Percentiles rank a stretch among this genome's conserved stretches.
Evolutionary conservation across 2,888 invertebrate genomes (phyloP).

Genomic region (Tenthredo livida): DNA sequence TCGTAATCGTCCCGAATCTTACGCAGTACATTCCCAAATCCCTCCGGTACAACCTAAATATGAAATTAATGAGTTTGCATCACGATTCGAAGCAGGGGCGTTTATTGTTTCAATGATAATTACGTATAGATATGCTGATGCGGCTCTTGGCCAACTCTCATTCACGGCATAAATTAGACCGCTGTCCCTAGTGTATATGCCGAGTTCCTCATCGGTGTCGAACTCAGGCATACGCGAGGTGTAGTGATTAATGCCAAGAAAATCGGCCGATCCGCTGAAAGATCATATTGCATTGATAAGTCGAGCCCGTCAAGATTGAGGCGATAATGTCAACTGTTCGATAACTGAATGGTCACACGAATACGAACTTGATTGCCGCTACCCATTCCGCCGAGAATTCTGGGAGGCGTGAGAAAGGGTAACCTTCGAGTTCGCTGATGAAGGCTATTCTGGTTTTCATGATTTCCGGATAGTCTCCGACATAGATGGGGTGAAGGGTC

Average conservation of each 20-base stretch:
- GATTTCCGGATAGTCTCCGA: constrained; percentile 84
- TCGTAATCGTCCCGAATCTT: constrained; percentile 78
- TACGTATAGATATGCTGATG: constrained; percentile 67
- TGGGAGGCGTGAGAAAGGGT: constrained; percentile 82
- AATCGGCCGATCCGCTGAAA: constrained; percentile 78
- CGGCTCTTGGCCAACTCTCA: neutral
- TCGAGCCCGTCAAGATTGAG: neutral
- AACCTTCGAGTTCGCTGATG: constrained; percentile 82
- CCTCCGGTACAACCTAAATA: constrained; percentile 77
- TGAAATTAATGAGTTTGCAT: constrained; percentile 46
- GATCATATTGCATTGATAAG: constrained; percentile 77
- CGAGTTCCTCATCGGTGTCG: constrained; percentile 49
- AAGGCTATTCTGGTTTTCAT: constrained; percentile 83
- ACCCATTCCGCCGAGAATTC: constrained; percentile 50
- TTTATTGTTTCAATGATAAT: neutral
- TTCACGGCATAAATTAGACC: constrained; percentile 76
- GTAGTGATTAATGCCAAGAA: constrained; percentile 80
- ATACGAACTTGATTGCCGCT: constrained; percentile 56
- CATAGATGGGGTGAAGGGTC: constrained; percentile 85
- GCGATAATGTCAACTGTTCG: neutral
- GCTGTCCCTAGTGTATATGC: constrained; percentile 73
- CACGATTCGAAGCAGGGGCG: neutral
- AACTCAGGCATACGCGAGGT: constrained; percentile 67
- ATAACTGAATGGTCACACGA: neutral
- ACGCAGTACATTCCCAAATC: constrained; percentile 76